phyloP scores from a whole-genome alignment of 92 coral and sea anemone species.

The Heliopora coerulea region DNA sequence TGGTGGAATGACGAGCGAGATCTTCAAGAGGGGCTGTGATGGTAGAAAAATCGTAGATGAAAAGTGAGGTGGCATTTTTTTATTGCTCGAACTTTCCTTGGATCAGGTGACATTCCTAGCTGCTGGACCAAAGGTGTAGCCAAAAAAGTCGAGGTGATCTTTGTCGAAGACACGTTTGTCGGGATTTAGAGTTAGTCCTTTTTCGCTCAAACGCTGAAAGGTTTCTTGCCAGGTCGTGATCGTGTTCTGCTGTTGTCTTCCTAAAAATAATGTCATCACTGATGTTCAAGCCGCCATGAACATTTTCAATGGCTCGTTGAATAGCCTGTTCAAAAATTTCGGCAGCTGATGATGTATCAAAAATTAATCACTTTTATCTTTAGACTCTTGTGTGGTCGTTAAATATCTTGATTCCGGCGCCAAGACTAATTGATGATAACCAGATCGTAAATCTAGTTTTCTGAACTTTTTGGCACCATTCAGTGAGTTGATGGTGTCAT shows the following conservation, averaged over 20 bases:
- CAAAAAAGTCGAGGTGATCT: constrained; percentile 50
- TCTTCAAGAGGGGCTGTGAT: background rate
- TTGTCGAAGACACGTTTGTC: constrained; percentile 46
- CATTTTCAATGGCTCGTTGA: constrained; percentile 43
- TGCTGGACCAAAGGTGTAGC: constrained; percentile 43
- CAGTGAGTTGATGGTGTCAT: background rate
- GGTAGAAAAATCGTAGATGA: background rate
- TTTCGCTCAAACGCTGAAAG: constrained; percentile 50
- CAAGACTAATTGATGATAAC: background rate
- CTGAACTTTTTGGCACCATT: background rate
- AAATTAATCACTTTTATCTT: background rate
- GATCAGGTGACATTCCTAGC: constrained; percentile 55
- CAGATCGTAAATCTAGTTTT: background rate
- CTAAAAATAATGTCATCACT: too few relatives aligned
- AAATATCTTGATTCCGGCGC: background rate
- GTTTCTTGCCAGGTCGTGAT: constrained; percentile 27
- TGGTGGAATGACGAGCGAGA: background rate
- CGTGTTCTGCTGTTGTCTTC: constrained; percentile 53
- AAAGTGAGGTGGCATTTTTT: constrained; percentile 31
- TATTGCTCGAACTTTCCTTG: constrained; percentile 49
- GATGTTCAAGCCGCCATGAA: constrained; percentile 48
- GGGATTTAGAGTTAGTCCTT: constrained; percentile 49
- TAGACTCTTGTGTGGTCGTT: background rate
- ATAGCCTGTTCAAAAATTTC: too few relatives aligned
- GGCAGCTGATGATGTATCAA: constrained; percentile 7